Conservation (phyloP, 1,140 invertebrate genomes). For the Lordiphosa mommai region DNA sequence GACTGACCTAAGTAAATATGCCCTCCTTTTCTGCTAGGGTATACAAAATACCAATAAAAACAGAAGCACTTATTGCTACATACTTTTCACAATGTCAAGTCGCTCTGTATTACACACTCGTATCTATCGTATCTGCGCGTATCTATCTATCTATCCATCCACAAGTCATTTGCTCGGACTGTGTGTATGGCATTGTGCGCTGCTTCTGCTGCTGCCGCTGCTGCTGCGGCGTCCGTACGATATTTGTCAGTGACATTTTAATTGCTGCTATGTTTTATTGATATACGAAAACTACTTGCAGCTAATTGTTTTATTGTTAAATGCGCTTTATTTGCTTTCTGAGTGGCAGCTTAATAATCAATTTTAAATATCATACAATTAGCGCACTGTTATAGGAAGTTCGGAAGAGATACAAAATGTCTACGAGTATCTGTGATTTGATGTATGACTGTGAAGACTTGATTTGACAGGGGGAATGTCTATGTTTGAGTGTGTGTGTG, state of each 20-base stretch:
- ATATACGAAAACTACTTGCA: conserved; percentile 72
- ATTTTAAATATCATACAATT: conserved; percentile 72
- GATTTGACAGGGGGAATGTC: conserved; percentile 33
- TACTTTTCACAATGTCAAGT: conserved; percentile 57
- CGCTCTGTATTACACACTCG: conserved; percentile 1
- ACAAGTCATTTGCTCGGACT: too few relatives aligned
- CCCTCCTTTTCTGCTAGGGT: too few relatives aligned
- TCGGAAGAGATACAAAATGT: conserved; percentile 7
- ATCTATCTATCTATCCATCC: too few relatives aligned
- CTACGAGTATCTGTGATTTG: conserved; percentile 20
- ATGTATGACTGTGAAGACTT: conserved; percentile 24
- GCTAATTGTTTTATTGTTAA: conserved; percentile 78
- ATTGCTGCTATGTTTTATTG: conserved; percentile 76
- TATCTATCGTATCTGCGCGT: too few relatives aligned
- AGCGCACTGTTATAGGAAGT: conserved; percentile 58
- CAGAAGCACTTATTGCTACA: too few relatives aligned
- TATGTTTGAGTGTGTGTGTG: neutral
- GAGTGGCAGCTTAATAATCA: conserved; percentile 74
- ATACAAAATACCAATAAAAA: too few relatives aligned
- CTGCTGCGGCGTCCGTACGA: conserved; percentile 17
- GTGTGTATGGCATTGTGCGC: too few relatives aligned
- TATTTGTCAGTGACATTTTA: conserved; percentile 75
- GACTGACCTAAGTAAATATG: too few relatives aligned
- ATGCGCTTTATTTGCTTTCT: conserved; percentile 58
- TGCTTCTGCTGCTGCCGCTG: neutral